Base-by-base conservation (phyloP, 1,140 invertebrate genomes). In the Ditylenchus dipsaci region DNA sequence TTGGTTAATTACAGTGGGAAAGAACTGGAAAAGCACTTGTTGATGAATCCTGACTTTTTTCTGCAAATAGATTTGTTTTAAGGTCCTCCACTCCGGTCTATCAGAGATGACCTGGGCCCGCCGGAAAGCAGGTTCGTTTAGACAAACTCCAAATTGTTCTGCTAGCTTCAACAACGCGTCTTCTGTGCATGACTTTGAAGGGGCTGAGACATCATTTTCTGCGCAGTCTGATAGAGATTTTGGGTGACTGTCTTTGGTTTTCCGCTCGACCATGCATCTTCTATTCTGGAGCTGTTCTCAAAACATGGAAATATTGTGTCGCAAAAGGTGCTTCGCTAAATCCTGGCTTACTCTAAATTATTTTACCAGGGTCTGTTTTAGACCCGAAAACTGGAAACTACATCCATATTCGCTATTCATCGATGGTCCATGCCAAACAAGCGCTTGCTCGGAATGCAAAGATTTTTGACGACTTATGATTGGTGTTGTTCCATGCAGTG, bases 171-270 rank as follows among this genome's bases (percentile, higher is more conserved):
- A 38, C 11, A 21, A 30, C 21, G 19, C 5, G 19, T 30, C 29
- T 29, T 61, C 19, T 30, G 29, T 30, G 29, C 59, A 33, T 29
- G n/a, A 21, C 29, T 61, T 21, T n/a, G 59, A 30, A 61, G 19
- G 19, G 8, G 29, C 38, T 19, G 59, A 61, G 1, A 19, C 65
- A 9, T 64, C 47, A 9, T 27, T 23, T 68, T n/a, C 17, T n/a
- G 9, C 29, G 13, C 11, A 42, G 5, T 30, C 1, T 59, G 58
- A 72, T 3, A 38, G 13, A 15, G 69, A 77, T 23, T 58, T 59
- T 74, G 72, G 73, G 73, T 75, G 15, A 75, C 73, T 9, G 73
- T 75, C n/a, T 75, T 78, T 60, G 73, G 73, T 3, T 75, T 75
- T 64, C 27, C 69, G 0, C 0, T 70, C 9, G 76, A 75, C 29